Conservation (phyloP, 2,888 invertebrate species). For the Melolontha melolontha region DNA sequence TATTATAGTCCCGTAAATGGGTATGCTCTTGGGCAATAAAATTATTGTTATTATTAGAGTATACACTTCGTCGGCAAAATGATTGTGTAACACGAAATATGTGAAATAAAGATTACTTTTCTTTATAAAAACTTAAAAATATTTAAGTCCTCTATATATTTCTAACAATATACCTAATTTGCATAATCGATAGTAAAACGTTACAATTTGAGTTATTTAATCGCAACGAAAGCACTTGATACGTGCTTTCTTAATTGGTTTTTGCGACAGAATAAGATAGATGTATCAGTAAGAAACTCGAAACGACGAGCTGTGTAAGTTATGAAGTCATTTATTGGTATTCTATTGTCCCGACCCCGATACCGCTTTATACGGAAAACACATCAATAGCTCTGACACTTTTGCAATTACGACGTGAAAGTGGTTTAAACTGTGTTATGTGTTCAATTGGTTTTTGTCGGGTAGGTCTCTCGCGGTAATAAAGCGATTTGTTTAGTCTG, state of each 20-base stretch:
- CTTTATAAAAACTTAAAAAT: background rate
- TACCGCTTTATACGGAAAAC: conserved; percentile 36
- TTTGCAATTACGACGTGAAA: conserved; percentile 36
- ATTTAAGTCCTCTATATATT: background rate
- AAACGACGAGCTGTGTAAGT: conserved; percentile 21
- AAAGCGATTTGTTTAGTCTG: conserved; percentile 35
- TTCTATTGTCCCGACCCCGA: conserved; percentile 28
- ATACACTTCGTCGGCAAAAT: background rate
- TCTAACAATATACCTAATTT: conserved; percentile 9
- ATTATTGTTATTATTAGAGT: too few relatives aligned
- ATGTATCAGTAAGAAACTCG: conserved; percentile 20
- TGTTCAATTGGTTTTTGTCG: conserved; percentile 17
- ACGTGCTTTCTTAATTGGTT: conserved; percentile 27
- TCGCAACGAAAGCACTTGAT: conserved; percentile 25
- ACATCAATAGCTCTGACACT: conserved; percentile 37
- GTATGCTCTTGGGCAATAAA: too few relatives aligned
- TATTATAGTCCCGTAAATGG: too few relatives aligned
- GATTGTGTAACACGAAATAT: conserved; percentile 9
- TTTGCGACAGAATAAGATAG: conserved; percentile 13
- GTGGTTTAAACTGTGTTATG: conserved; percentile 27
- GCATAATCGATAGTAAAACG: conserved; percentile 23
- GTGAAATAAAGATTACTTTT: background rate
- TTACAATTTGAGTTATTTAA: conserved; percentile 13
- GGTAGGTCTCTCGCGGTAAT: conserved; percentile 19
- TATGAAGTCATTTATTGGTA: conserved; percentile 31